These are phyloP conservation scores for Labrus mixtus DNA, from an alignment of 2,113 vertebrate genomes.

Conservation along the genomic window DNA sequence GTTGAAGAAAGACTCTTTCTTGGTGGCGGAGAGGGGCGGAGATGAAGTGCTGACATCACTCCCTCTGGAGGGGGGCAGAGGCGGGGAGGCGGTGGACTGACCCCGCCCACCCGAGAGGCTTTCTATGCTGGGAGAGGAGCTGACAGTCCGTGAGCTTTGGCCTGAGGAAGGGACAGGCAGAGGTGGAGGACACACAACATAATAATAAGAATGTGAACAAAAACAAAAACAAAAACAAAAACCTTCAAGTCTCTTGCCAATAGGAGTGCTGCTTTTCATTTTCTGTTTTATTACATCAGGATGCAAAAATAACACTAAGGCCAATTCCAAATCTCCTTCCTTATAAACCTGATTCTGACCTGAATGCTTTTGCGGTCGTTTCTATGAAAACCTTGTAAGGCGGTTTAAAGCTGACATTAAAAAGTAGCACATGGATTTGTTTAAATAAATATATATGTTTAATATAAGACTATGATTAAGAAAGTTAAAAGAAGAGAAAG, in stretches of 20 bases:
- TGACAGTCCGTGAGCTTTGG: conserved; percentile 89
- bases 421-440: neutral
- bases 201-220: neutral
- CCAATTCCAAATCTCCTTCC: no score
- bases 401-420: neutral
- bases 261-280: no score
- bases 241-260: no score
- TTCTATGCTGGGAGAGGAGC: conserved; percentile 94
- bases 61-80: conserved; percentile 87
- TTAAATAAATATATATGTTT: neutral
- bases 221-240: no score
- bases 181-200: neutral
- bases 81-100: conserved; percentile 90
- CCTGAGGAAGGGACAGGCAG: conserved; percentile 79
- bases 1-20: conserved; percentile 97
- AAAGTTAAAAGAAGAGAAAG: neutral
- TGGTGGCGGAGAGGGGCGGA: conserved; percentile 91
- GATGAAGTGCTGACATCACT: conserved; percentile 86
- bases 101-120: conserved; percentile 90
- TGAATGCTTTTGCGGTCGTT: no score
- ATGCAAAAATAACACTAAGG: no score
- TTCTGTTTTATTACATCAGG: no score
- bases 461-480: neutral
- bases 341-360: no score
- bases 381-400: neutral